These are phyloP conservation scores for Mungos mungo DNA, from an alignment of 2,113 vertebrate genomes.

Conservation along the genomic window DNA sequence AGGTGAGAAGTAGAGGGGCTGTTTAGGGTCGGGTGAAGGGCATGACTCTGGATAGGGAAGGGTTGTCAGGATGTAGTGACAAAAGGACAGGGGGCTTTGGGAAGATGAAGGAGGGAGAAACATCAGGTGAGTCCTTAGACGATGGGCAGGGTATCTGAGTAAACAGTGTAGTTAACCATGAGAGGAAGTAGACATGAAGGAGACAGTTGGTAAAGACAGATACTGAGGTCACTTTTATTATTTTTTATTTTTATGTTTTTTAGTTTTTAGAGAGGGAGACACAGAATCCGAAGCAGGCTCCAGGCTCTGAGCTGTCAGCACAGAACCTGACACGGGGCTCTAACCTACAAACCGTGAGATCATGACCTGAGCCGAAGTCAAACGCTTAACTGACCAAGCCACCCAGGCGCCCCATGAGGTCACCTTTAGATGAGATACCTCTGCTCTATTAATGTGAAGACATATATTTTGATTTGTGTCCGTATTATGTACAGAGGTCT, in stretches of 20 bases:
- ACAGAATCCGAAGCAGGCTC: too few species aligned
- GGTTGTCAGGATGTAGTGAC: neutral
- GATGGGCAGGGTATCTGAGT: accelerated
- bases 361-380: too few species aligned
- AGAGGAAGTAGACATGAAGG: accelerated
- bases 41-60: neutral
- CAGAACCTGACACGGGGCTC: too few species aligned
- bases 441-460: neutral
- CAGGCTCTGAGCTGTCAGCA: too few species aligned
- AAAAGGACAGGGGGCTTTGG: accelerated
- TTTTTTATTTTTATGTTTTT: too few species aligned
- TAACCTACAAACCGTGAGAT: too few species aligned
- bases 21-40: neutral
- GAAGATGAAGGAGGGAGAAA: neutral
- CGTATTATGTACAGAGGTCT: neutral
- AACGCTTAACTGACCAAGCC: too few species aligned
- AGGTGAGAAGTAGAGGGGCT: neutral
- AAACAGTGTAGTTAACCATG: accelerated
- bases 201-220: neutral
- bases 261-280: too few species aligned
- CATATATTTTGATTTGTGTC: neutral
- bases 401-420: too few species aligned
- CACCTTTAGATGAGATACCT: neutral
- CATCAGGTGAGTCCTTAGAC: neutral
- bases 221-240: neutral